phyloP scores from a whole-genome alignment of 2,888 invertebrate species.

The Brachyptera putata region DNA sequence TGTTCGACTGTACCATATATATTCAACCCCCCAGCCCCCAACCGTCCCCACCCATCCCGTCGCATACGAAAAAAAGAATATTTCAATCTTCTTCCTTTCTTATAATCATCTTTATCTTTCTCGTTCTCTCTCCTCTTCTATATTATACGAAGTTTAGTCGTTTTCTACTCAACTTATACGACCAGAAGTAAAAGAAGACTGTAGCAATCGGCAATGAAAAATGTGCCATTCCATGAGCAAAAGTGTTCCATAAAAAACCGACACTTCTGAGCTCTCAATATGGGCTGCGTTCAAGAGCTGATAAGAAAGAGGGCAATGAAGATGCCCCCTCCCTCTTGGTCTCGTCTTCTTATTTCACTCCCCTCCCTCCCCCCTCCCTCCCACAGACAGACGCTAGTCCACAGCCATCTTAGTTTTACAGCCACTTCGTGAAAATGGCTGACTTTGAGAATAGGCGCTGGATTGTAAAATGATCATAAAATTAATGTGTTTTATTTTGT shows the following conservation, averaged over 20 bases:
- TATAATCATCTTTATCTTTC: neutral
- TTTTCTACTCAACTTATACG: no score
- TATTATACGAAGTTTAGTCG: neutral
- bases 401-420: no score
- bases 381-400: neutral
- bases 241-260: constrained; percentile 22
- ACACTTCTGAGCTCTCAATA: constrained; percentile 34
- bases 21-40: no score
- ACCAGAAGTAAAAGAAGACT: constrained; percentile 34
- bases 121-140: neutral
- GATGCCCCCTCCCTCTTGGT: no score
- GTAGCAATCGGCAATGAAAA: constrained; percentile 36
- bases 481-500: no score
- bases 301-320: constrained; percentile 20
- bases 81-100: neutral
- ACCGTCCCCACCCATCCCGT: no score
- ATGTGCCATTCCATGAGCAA: constrained; percentile 35
- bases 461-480: no score
- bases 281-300: constrained; percentile 36
- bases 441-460: neutral
- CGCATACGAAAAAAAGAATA: neutral
- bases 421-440: neutral
- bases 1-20: no score
- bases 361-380: neutral
- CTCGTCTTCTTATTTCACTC: no score